These are phyloP conservation scores for Oryctes rhinoceros DNA, from an alignment of 1,140 invertebrate species.

Conservation along the genomic window DNA sequence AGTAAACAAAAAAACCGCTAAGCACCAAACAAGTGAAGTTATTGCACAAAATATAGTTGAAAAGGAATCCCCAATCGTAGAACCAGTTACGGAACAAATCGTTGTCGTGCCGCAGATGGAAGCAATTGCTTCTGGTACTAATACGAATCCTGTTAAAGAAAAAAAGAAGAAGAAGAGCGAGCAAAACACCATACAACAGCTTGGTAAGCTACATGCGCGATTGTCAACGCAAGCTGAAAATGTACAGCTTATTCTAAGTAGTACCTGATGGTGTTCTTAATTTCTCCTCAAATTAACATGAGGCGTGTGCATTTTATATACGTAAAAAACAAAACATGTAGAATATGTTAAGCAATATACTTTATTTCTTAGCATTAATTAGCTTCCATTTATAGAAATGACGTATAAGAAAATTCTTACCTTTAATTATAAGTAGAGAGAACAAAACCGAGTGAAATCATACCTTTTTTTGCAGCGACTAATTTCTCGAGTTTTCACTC, in stretches of 20 bases:
- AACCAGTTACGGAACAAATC: conserved; percentile 37
- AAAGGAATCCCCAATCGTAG: conserved; percentile 39
- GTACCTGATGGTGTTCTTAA: no score
- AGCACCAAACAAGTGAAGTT: conserved; percentile 43
- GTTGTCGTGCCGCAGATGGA: neutral
- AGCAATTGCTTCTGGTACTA: neutral
- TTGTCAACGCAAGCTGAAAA: neutral
- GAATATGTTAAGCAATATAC: no score
- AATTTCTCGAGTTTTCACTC: no score
- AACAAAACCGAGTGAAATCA: no score
- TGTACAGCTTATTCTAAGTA: neutral
- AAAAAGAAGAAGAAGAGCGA: conserved; percentile 67
- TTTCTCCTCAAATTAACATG: no score
- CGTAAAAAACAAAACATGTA: no score
- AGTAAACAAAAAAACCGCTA: conserved; percentile 55
- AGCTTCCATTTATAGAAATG: no score
- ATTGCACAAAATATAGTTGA: conserved; percentile 40
- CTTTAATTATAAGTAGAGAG: no score
- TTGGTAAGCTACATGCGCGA: conserved; percentile 57
- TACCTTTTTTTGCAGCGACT: no score
- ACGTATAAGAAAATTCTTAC: no score
- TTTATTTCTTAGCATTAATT: no score
- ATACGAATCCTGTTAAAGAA: conserved; percentile 56
- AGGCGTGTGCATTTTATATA: no score
- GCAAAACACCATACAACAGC: conserved; percentile 63